Base-by-base conservation (phyloP, 2,797 vertebrate species). In the Betta splendens region DNA sequence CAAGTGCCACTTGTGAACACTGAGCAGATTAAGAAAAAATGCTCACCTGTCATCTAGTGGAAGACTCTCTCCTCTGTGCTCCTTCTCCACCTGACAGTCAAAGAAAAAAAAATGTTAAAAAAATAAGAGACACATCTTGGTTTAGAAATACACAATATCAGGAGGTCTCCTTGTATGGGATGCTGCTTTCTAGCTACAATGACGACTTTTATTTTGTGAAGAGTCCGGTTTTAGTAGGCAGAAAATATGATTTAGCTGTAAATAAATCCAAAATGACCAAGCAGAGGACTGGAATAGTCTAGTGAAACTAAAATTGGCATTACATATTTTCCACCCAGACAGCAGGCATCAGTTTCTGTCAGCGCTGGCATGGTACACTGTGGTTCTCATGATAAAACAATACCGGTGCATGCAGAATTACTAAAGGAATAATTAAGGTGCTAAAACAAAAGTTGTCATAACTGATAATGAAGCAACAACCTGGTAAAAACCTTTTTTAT, bases 41-140 rank as follows among this genome's bases (percentile, higher is more conserved):
- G 20, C 69, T 90, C 90, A 98, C 97, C 95, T 93, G 81, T 95
- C 94, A 64, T 97, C 93, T 64, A 93, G 85, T 0, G 92, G 87
- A 89, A 93, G 91, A 59, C 93, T 93, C 45, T 96, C 95, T 81
- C 92, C 84, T 78, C 92, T 91, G 63, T 89, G 93, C 80, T 97
- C 95, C 3, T 94, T 92, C 80, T 95, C 94, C 83, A 93, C 88
- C 97, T 99, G 65, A 52, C 69, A 81, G 56, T 8, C 5, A 60
- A 46, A 55, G 22, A 36, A 35, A 44, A 38, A 1, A 47, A 1
- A 29, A 5, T 48, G 0, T 26, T 53, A 2, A 36, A 74, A 13
- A 32, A 15, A 15, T n/a, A n/a, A n/a, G n/a, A n/a, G n/a, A 33
- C 40, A 35, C 15, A 4, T n/a, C n/a, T n/a, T n/a, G 13, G 31